Conservation (phyloP, 2,113 vertebrate genomes). For the Channa maculata region DNA sequence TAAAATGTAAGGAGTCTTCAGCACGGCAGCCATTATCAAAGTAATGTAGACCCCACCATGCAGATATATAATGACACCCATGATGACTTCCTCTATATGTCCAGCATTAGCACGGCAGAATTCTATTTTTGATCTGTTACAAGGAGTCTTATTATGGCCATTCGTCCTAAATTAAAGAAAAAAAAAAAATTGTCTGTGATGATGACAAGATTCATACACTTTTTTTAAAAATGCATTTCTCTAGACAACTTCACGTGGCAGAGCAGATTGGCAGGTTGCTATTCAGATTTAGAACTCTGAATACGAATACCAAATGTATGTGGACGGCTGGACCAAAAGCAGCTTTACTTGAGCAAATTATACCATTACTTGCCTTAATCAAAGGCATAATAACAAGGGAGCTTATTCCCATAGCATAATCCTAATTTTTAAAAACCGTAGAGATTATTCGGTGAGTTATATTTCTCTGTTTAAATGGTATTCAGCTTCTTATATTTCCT, state of each 20-base stretch:
- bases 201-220: conserved; percentile 12
- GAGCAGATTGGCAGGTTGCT: background rate
- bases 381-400: background rate
- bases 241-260: background rate
- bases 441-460: background rate
- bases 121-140: background rate
- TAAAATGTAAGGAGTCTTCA: conserved; percentile 6
- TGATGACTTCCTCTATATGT: background rate
- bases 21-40: conserved; percentile 10
- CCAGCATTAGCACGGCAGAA: conserved; percentile 11
- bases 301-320: background rate
- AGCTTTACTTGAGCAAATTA: background rate
- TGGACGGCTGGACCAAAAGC: background rate
- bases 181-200: background rate
- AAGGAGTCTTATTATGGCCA: background rate
- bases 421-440: too few species aligned
- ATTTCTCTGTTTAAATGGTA: background rate
- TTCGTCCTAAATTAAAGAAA: conserved; percentile 14
- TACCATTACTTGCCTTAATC: background rate
- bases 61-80: conserved; percentile 17
- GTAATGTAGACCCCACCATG: conserved; percentile 5
- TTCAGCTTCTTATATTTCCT: background rate
- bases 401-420: background rate
- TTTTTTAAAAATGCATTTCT: background rate
- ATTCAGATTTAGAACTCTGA: background rate